phyloP scores from a whole-genome alignment of 2,797 vertebrate species.

The Rhynchonycteris naso region DNA sequence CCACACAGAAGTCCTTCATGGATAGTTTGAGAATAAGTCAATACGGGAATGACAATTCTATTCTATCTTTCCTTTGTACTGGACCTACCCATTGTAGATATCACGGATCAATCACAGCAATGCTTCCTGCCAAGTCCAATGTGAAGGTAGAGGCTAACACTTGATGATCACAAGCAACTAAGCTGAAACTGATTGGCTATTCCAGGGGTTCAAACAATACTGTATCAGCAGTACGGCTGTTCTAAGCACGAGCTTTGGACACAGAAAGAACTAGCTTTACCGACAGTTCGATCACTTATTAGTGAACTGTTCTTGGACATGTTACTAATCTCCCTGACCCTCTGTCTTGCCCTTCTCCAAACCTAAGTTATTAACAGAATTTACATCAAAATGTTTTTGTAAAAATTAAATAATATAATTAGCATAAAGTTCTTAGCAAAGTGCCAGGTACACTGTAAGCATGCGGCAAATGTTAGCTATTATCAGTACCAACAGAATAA shows the following conservation, averaged over 20 bases:
- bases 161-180: neutral
- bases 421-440: neutral
- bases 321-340: neutral
- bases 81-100: neutral
- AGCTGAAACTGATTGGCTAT: neutral
- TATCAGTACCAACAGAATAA: neutral
- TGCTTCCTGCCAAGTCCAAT: neutral
- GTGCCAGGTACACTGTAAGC: neutral
- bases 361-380: neutral
- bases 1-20: neutral
- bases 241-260: accelerated
- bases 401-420: neutral
- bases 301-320: neutral
- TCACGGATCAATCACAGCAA: neutral
- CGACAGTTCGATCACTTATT: neutral
- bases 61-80: neutral
- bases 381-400: neutral
- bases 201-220: neutral
- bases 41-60: neutral
- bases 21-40: neutral
- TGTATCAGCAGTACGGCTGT: too few relatives aligned
- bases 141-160: neutral
- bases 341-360: neutral
- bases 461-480: neutral
- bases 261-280: neutral